Conservation (phyloP, 2,113 vertebrate species). For the Chaenocephalus aceratus region DNA sequence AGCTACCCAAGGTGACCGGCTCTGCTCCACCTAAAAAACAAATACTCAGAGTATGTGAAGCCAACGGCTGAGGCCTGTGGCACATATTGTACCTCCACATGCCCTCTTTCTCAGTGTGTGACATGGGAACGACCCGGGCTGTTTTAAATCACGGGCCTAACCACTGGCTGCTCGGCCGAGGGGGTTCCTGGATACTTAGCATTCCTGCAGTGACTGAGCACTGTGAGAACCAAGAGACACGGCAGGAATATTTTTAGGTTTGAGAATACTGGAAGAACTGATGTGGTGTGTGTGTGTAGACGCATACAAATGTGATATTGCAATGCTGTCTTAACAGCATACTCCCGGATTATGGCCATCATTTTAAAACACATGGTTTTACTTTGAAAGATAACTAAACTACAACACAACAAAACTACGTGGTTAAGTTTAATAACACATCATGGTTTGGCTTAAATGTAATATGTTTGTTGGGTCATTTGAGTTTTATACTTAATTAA, state of each 20-base stretch:
- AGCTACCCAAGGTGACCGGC: constrained; percentile 18
- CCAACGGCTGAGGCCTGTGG: constrained; percentile 35
- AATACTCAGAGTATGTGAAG: constrained; percentile 22
- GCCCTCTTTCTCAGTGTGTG: constrained; percentile 64
- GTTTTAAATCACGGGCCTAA: constrained; percentile 75
- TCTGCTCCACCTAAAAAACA: constrained; percentile 20
- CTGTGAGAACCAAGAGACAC: constrained; percentile 78
- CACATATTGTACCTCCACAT: constrained; percentile 48
- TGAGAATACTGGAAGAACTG: constrained; percentile 41
- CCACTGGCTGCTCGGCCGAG: constrained; percentile 56
- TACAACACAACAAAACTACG: too few relatives aligned
- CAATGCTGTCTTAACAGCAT: too few relatives aligned
- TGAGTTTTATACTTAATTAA: too few relatives aligned
- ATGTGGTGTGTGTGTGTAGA: constrained; percentile 14
- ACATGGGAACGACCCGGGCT: constrained; percentile 75
- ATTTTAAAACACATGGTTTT: too few relatives aligned
- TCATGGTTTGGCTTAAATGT: too few relatives aligned
- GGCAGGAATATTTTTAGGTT: constrained; percentile 62
- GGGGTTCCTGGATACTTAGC: constrained; percentile 71
- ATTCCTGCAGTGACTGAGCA: constrained; percentile 73
- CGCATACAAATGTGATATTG: neutral
- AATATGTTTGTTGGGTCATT: too few relatives aligned
- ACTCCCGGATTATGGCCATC: too few relatives aligned
- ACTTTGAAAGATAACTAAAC: too few relatives aligned
- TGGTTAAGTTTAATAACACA: too few relatives aligned